These are phyloP conservation scores for Anoura caudifer DNA, from an alignment of 2,113 vertebrate genomes.

Conservation along the genomic window DNA sequence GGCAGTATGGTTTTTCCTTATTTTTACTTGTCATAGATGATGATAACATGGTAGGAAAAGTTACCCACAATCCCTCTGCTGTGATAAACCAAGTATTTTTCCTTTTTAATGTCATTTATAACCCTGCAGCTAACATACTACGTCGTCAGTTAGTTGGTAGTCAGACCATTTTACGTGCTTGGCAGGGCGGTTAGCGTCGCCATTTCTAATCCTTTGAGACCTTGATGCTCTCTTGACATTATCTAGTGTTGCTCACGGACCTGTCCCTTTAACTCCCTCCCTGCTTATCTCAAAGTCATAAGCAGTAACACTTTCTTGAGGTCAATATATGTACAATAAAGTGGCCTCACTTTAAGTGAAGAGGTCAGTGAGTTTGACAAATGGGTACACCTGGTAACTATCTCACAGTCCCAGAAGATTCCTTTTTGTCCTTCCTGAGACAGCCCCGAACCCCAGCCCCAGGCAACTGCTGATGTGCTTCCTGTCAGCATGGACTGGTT, in stretches of 20 bases:
- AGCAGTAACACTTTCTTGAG: not conserved
- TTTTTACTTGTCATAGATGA: not conserved
- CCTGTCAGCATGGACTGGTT: not conserved
- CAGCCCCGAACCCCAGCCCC: fast-evolving
- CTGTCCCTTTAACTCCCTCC: not conserved
- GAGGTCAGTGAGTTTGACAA: not conserved
- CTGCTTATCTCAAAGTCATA: not conserved
- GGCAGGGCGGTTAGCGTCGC: not conserved
- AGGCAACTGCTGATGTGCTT: not conserved
- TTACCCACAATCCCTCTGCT: not conserved
- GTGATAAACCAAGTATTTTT: not conserved
- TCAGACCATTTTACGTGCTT: not conserved
- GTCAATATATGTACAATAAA: not conserved
- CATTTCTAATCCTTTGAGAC: not conserved
- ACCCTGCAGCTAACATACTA: not conserved
- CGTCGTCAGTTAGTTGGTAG: not conserved
- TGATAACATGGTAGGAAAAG: not conserved
- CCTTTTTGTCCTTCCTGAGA: not conserved
- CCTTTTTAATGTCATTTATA: not conserved
- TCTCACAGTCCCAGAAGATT: not conserved
- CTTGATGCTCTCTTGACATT: not conserved
- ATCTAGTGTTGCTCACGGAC: not conserved
- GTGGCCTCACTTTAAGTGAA: not conserved
- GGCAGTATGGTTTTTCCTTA: not conserved
- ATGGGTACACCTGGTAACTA: not conserved